A percentile compares a stretch with the other conserved stretches of the same genome.
Conservation (phyloP, 1,140 invertebrate species). For the Aphelenchoides avenae region DNA sequence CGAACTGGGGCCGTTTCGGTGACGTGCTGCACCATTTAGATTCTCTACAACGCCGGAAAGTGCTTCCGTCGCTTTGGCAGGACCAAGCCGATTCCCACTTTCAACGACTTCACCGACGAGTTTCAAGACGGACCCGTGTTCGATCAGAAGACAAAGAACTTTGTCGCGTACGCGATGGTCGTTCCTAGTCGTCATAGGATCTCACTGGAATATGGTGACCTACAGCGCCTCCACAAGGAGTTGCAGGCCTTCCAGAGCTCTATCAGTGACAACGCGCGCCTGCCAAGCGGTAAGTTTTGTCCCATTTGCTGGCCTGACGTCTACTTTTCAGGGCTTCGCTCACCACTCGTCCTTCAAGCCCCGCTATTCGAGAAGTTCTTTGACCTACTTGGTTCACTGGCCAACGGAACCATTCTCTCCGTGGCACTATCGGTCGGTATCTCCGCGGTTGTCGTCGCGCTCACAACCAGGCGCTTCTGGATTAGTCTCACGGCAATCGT, state of each 20-base stretch:
- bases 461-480: slow-evolving; percentile 25
- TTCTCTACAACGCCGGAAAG: too few species aligned
- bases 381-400: slow-evolving; percentile 24
- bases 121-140: slow-evolving; percentile 36
- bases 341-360: too few species aligned
- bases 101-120: slow-evolving; percentile 22
- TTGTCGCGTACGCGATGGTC: slow-evolving; percentile 29
- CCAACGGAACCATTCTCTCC: slow-evolving; percentile 26
- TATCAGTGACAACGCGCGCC: slow-evolving; percentile 21
- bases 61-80: too few species aligned
- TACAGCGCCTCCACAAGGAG: slow-evolving; percentile 7
- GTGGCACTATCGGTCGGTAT: slow-evolving; percentile 27
- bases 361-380: slow-evolving; percentile 1
- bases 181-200: slow-evolving; percentile 13
- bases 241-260: neutral
- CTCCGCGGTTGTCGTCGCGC: slow-evolving; percentile 31
- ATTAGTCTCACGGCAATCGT: slow-evolving; percentile 22
- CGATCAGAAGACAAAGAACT: slow-evolving; percentile 18
- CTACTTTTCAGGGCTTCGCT: too few species aligned
- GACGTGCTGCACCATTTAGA: too few species aligned
- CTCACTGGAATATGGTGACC: neutral
- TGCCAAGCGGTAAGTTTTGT: too few species aligned
- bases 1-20: too few species aligned
- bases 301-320: too few species aligned
- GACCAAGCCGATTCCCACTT: neutral